phyloP scores from a whole-genome alignment of 2,888 invertebrate genomes.

The Monochamus alternatus region DNA sequence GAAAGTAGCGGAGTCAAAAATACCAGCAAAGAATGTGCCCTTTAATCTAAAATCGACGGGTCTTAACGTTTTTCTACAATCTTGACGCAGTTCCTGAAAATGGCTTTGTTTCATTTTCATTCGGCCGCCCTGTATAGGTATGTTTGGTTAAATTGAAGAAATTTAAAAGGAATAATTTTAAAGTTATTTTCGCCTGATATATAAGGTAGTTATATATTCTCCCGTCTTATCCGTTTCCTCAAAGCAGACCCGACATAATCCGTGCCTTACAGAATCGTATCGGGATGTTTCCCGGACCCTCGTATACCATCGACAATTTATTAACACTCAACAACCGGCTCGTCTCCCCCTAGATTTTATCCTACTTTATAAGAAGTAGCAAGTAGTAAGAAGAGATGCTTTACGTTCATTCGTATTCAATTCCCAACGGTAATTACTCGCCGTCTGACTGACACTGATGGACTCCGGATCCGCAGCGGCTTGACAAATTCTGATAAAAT shows the following conservation, averaged over 20 bases:
- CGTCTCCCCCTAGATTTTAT: constrained; percentile 57
- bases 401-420: constrained; percentile 49
- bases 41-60: too few species aligned
- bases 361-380: constrained; percentile 52
- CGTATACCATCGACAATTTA: constrained; percentile 41
- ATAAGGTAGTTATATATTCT: background rate
- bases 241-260: constrained; percentile 21
- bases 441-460: constrained; percentile 53
- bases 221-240: background rate
- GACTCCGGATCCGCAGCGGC: constrained; percentile 46
- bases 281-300: constrained; percentile 23
- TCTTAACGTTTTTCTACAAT: too few species aligned
- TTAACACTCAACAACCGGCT: constrained; percentile 48
- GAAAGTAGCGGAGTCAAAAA: too few species aligned
- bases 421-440: constrained; percentile 54
- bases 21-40: too few species aligned
- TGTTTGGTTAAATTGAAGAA: too few species aligned
- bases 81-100: too few species aligned
- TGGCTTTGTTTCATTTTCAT: too few species aligned
- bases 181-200: background rate
- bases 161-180: too few species aligned
- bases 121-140: too few species aligned
- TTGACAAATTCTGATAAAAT: constrained; percentile 53
- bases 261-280: constrained; percentile 23
- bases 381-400: constrained; percentile 39